Conservation (phyloP, 2,113 vertebrate genomes). For the Lanius ludovicianus region DNA sequence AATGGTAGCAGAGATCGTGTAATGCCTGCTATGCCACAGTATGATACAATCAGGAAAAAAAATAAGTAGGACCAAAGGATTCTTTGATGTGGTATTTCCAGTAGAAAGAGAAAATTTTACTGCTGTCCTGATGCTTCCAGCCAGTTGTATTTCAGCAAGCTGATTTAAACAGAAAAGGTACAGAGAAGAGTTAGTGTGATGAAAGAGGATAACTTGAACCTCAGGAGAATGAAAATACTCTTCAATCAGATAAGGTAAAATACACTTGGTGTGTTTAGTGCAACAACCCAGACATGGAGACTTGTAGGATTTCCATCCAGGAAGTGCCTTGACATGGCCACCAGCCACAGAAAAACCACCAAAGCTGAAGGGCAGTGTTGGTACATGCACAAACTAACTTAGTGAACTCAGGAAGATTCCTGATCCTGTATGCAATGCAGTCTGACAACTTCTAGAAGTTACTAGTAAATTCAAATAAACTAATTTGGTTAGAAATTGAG, state of each 20-base stretch:
- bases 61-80: not conserved
- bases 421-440: not conserved
- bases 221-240: not conserved
- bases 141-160: not conserved
- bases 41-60: not conserved
- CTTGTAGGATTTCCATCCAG: not conserved
- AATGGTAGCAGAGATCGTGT: not conserved
- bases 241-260: not conserved
- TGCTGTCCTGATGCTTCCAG: not conserved
- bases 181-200: not conserved
- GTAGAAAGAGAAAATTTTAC: not conserved
- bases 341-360: not conserved
- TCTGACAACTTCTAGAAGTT: not conserved
- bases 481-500: not conserved
- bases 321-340: fast-evolving
- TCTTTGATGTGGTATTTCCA: not conserved
- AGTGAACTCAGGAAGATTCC: not conserved
- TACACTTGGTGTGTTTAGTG: not conserved
- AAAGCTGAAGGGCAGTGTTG: not conserved
- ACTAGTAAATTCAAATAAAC: not conserved
- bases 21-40: not conserved
- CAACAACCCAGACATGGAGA: not conserved
- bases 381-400: not conserved
- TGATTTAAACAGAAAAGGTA: not conserved
- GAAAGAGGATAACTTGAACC: not conserved